These are phyloP conservation scores for rat (Rattus norvegicus) DNA, from an alignment of 2,113 vertebrate genomes.

Conservation along the genomic window DNA sequence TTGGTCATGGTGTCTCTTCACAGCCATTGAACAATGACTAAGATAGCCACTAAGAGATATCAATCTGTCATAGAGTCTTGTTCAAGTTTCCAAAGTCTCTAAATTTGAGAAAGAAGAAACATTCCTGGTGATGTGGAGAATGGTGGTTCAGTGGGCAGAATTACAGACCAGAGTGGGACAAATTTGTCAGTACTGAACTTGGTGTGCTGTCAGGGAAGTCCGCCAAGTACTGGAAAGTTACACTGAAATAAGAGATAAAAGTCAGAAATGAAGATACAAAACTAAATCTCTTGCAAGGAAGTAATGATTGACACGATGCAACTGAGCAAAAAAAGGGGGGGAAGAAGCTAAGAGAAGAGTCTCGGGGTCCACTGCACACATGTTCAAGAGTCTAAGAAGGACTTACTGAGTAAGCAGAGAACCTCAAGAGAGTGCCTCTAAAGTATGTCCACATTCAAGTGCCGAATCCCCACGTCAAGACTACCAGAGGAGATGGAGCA, in stretches of 20 bases:
- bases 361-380: neutral
- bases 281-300: neutral
- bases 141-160: neutral
- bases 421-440: neutral
- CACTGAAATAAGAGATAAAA: neutral
- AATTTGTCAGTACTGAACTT: neutral
- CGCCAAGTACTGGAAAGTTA: neutral
- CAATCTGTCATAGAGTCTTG: neutral
- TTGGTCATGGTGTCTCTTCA: neutral
- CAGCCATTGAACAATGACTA: neutral
- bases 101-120: neutral
- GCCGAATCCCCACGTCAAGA: neutral
- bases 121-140: neutral
- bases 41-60: neutral
- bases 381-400: neutral
- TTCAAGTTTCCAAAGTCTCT: neutral
- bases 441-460: neutral
- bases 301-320: neutral
- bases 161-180: neutral
- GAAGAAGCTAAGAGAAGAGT: neutral
- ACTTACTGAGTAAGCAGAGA: neutral
- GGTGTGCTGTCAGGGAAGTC: neutral
- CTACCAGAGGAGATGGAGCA: neutral
- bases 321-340: neutral
- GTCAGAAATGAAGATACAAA: slow-evolving; percentile 4